Evolutionary conservation across 2,888 invertebrate species (phyloP).

Genomic region (Cosmopolites sordidus): DNA sequence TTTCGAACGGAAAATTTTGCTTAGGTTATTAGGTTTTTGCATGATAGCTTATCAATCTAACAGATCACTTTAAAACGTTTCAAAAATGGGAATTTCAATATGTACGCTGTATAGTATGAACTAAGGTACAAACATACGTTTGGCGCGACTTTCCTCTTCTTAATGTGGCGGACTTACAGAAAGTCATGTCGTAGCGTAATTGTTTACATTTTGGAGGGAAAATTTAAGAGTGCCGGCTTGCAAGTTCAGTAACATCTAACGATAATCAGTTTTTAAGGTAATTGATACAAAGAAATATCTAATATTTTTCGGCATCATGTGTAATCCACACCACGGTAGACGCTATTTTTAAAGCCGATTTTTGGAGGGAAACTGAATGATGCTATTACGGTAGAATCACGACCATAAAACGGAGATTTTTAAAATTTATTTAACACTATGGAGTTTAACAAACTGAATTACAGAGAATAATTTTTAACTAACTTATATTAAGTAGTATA

Average conservation of each 20-base stretch:
- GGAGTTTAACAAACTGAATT: no score
- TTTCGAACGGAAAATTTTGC: background rate
- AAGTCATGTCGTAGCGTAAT: constrained; percentile 34
- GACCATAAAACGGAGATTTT: no score
- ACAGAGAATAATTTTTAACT: no score
- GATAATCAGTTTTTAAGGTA: constrained; percentile 1
- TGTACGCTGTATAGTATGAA: constrained; percentile 35
- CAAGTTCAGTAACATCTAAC: background rate
- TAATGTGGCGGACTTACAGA: constrained; percentile 30
- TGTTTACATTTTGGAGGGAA: constrained; percentile 48
- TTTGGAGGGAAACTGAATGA: no score
- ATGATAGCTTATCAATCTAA: constrained; percentile 9
- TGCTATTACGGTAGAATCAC: no score
- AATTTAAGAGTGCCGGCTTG: constrained; percentile 30
- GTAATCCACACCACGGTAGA: no score
- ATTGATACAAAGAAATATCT: background rate
- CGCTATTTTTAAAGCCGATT: no score
- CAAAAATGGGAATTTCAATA: constrained; percentile 33
- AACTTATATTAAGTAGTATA: no score
- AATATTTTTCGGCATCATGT: constrained; percentile 2
- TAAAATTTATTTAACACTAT: no score
- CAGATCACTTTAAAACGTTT: constrained; percentile 17
- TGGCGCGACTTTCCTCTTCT: constrained; percentile 34
- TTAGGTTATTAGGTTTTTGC: constrained; percentile 14
- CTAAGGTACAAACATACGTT: constrained; percentile 38